Percentiles rank a stretch among this genome's conserved stretches.
These are phyloP conservation scores for Anguilla marmorata DNA, from an alignment of 2,797 vertebrate species.

Conservation along the genomic window DNA sequence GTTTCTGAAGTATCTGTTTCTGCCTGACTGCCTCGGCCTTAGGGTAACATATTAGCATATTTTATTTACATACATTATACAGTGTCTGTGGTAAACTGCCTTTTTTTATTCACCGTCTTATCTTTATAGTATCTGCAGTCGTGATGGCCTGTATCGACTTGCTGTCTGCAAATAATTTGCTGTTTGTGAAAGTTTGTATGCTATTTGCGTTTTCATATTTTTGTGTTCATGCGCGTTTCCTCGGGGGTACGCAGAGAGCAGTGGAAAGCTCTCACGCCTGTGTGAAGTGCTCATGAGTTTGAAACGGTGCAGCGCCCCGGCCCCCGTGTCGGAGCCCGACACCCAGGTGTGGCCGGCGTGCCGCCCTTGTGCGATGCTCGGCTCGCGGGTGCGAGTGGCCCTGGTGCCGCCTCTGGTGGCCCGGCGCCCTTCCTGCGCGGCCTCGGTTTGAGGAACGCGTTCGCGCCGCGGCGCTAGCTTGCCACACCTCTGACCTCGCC, in stretches of 20 bases:
- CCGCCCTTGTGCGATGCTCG: background rate
- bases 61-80: background rate
- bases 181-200: background rate
- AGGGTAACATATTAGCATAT: background rate
- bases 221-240: background rate
- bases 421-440: background rate
- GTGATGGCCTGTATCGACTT: background rate
- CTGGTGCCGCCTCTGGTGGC: too few species aligned
- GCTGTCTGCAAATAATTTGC: background rate
- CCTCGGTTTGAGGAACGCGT: slow-evolving; percentile 6
- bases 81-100: background rate
- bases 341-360: background rate
- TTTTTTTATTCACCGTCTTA: background rate
- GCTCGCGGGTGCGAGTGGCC: background rate
- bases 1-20: background rate
- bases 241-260: background rate
- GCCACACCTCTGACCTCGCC: background rate
- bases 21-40: background rate
- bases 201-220: background rate
- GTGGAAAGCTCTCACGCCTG: background rate
- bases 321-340: background rate
- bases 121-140: background rate
- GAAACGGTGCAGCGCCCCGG: background rate
- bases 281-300: background rate
- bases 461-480: background rate